Percentiles rank a stretch among this genome's conserved stretches.
Evolutionary conservation across 2,113 vertebrate species (phyloP).

Genomic region (Sebastes schlegelii): DNA sequence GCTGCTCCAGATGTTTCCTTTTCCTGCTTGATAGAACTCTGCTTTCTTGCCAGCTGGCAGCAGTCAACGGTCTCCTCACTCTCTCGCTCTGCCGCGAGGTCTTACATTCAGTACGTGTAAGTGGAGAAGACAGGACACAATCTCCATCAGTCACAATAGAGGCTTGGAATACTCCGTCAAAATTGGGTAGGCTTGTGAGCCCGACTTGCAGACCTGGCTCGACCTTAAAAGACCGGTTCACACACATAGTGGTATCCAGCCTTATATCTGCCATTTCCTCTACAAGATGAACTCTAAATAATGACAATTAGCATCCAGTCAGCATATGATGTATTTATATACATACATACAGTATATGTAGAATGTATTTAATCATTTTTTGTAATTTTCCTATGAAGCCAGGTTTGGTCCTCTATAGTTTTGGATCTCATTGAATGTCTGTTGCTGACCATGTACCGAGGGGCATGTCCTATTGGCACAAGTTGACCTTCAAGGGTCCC

Average conservation of each 20-base stretch:
- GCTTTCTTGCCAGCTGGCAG: conserved; percentile 17
- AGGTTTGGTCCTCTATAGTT: not conserved
- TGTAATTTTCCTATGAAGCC: not conserved
- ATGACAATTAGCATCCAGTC: not conserved
- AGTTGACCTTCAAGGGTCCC: not conserved
- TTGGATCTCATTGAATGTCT: not conserved
- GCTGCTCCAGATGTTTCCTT: conserved; percentile 12
- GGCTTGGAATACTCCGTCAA: not conserved
- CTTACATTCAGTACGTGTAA: not conserved
- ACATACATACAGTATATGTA: too few relatives aligned
- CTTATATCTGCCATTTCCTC: not conserved
- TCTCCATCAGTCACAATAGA: not conserved
- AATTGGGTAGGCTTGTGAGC: not conserved
- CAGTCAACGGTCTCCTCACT: not conserved
- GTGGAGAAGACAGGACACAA: not conserved
- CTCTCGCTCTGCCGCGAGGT: not conserved
- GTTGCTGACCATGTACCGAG: not conserved
- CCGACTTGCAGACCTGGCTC: not conserved
- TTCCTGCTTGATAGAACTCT: not conserved
- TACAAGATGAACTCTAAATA: not conserved
- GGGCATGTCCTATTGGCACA: not conserved
- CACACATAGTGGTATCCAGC: not conserved
- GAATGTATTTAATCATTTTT: not conserved
- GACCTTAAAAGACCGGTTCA: not conserved
- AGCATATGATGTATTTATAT: not conserved